A percentile compares a stretch with the other conserved stretches of the same genome.
Evolutionary conservation across 2,113 vertebrate genomes (phyloP).

Genomic region (Dissostichus mawsoni): DNA sequence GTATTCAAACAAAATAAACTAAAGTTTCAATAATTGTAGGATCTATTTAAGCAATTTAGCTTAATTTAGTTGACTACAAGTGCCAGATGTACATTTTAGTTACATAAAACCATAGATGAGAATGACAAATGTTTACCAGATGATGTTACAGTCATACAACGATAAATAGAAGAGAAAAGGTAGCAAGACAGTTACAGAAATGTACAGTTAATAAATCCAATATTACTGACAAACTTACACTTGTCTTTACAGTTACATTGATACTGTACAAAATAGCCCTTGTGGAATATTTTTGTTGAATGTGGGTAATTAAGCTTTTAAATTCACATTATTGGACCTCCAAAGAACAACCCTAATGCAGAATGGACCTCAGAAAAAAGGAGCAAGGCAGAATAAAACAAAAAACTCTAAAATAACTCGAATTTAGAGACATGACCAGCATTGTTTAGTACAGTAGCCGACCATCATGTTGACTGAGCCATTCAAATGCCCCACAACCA

Average conservation of each 20-base stretch:
- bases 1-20: too few species aligned
- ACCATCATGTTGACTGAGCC: neutral
- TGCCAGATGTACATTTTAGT: neutral
- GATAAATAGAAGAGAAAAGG: too few species aligned
- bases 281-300: neutral
- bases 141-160: too few species aligned
- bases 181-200: neutral
- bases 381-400: constrained; percentile 55
- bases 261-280: constrained; percentile 21
- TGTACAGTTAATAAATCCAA: neutral
- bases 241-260: neutral
- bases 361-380: constrained; percentile 10
- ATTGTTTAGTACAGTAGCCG: neutral
- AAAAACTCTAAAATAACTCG: constrained; percentile 13
- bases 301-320: neutral
- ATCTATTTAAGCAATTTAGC: neutral
- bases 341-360: neutral
- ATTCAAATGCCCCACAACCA: neutral
- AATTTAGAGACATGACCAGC: neutral
- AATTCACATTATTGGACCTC: neutral
- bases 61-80: constrained; percentile 2
- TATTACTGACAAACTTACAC: neutral
- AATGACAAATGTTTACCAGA: neutral
- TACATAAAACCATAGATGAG: neutral
- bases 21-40: neutral